Conservation (phyloP, 2,113 vertebrate genomes). For the Lichenostomus cassidix region DNA sequence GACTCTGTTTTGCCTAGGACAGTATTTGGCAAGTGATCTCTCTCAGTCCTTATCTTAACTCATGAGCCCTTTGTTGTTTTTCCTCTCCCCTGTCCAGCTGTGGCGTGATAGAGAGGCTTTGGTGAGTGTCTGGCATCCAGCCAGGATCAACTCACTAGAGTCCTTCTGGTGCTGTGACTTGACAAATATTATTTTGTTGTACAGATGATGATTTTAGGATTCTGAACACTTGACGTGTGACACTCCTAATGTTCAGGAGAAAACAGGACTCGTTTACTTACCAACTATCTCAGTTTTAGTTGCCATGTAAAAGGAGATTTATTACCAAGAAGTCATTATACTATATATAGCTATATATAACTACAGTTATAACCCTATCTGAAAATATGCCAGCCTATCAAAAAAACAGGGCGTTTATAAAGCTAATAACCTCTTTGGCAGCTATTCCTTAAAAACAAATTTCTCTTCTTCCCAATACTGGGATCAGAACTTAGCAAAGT, state of each 20-base stretch:
- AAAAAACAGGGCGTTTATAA: background rate
- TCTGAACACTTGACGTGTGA: background rate
- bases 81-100: too few species aligned
- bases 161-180: background rate
- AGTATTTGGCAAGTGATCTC: too few species aligned
- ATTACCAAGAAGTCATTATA: background rate
- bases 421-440: background rate
- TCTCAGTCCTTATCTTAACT: too few species aligned
- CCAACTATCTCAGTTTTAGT: background rate
- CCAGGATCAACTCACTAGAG: too few species aligned
- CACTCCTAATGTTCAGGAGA: background rate
- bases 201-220: background rate
- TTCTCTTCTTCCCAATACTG: background rate
- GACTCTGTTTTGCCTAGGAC: too few species aligned
- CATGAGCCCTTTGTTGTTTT: too few species aligned
- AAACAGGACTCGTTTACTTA: background rate
- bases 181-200: background rate
- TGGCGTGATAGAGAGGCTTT: too few species aligned
- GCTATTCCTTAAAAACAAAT: background rate
- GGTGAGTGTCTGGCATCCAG: background rate
- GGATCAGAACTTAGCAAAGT: background rate
- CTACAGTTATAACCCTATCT: background rate
- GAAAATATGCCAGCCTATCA: background rate
- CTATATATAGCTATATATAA: too few species aligned
- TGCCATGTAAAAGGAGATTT: background rate